phyloP scores from a whole-genome alignment of 2,888 invertebrate genomes.

The Cataglyphis altisquamis region DNA sequence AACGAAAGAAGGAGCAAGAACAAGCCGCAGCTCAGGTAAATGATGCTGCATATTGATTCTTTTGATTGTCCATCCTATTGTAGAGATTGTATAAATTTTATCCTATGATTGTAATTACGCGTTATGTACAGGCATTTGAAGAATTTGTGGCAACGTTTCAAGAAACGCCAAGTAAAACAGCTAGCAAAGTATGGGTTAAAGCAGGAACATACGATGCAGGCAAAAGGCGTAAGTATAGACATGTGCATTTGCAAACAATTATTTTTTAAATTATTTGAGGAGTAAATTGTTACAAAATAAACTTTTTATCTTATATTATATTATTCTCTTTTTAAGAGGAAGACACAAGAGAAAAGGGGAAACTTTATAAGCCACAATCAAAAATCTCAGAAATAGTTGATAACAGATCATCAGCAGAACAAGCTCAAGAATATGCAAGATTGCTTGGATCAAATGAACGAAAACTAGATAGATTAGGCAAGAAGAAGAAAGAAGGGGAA shows the following conservation, averaged over 20 bases:
- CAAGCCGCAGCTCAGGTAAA: slow-evolving; percentile 95
- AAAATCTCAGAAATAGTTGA: slow-evolving; percentile 89
- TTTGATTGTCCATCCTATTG: slow-evolving; percentile 5
- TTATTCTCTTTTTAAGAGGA: slow-evolving; percentile 89
- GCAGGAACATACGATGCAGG: slow-evolving; percentile 99
- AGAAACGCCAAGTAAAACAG: slow-evolving; percentile 92
- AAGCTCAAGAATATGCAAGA: slow-evolving; percentile 90
- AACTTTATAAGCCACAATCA: slow-evolving; percentile 96
- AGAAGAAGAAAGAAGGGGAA: slow-evolving; percentile 91
- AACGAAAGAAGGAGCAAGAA: slow-evolving; percentile 95
- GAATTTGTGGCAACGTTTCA: slow-evolving; percentile 99
- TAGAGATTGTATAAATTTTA: not conserved
- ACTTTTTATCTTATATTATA: not conserved
- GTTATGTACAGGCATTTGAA: slow-evolving; percentile 92
- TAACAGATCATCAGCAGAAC: slow-evolving; percentile 88
- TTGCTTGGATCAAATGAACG: slow-evolving; percentile 88
- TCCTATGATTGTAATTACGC: not conserved
- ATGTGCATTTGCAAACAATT: not conserved
- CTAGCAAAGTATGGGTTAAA: slow-evolving; percentile 98
- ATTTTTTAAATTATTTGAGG: slow-evolving; percentile 80
- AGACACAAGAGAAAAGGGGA: slow-evolving; percentile 95
- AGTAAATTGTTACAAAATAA: not conserved
- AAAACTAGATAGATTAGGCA: slow-evolving; percentile 89
- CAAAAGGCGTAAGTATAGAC: slow-evolving; percentile 91
- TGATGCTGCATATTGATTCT: slow-evolving; percentile 1